phyloP scores from a whole-genome alignment of 2,797 vertebrate genomes.

The Parauchenoglanis punctatus region DNA sequence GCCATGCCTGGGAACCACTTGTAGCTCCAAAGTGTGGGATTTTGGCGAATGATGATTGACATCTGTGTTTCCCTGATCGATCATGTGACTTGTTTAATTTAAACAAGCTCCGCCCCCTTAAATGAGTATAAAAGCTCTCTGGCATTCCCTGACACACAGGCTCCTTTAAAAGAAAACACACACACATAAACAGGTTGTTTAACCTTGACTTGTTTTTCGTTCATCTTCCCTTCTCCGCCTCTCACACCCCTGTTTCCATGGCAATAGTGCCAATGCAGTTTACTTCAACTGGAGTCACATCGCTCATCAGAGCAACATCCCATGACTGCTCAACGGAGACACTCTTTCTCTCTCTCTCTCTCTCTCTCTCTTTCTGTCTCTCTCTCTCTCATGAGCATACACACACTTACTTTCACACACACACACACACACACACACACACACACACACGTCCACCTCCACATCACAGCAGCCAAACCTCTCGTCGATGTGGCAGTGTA shows the following conservation, averaged over 20 bases:
- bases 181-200: constrained; percentile 73
- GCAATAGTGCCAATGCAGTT: constrained; percentile 62
- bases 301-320: constrained; percentile 40
- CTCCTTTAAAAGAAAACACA: constrained; percentile 60
- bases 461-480: constrained; percentile 30
- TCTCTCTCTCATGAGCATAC: not conserved
- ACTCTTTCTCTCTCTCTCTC: not conserved
- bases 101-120: constrained; percentile 57
- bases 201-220: constrained; percentile 71
- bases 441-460: constrained; percentile 28
- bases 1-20: not conserved
- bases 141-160: not conserved
- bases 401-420: constrained; percentile 15
- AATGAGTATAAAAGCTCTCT: constrained; percentile 53
- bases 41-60: not conserved
- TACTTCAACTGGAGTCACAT: constrained; percentile 43
- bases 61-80: too few relatives aligned
- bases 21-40: not conserved
- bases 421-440: constrained; percentile 10
- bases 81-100: constrained; percentile 48
- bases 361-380: not conserved
- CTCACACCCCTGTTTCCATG: constrained; percentile 74
- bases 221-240: constrained; percentile 58
- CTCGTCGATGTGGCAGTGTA: not conserved
- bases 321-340: constrained; percentile 10